phyloP scores from a whole-genome alignment of 1,140 invertebrate genomes.

The Lamellibrachia luymesi region DNA sequence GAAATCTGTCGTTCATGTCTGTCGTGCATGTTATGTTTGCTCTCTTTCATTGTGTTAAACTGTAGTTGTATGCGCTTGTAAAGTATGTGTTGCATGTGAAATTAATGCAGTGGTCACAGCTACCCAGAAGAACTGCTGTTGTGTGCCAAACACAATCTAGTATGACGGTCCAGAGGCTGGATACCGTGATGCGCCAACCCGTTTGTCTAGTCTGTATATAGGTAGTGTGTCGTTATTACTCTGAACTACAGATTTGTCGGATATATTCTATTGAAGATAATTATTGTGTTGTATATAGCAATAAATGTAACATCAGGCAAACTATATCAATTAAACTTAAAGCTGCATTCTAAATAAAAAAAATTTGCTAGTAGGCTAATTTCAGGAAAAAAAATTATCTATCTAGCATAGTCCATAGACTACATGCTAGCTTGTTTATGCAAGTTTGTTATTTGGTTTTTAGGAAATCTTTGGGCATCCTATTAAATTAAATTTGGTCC shows the following conservation, averaged over 20 bases:
- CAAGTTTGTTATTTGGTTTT: not conserved
- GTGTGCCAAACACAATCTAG: not conserved
- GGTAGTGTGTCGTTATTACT: not conserved
- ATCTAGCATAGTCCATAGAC: not conserved
- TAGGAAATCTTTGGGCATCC: not conserved
- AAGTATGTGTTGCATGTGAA: not conserved
- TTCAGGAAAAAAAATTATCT: not conserved
- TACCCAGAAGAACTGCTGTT: too few relatives aligned
- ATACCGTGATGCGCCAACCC: not conserved
- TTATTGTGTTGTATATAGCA: not conserved
- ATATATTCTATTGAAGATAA: not conserved
- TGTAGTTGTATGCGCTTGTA: too few relatives aligned
- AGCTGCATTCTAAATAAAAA: too few relatives aligned
- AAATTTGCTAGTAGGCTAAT: too few relatives aligned
- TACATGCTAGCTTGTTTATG: not conserved
- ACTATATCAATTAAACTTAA: not conserved
- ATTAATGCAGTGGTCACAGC: not conserved
- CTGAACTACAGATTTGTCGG: not conserved
- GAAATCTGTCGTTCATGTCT: not conserved
- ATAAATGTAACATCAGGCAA: not conserved
- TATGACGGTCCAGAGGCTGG: not conserved
- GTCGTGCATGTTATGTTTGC: not conserved
- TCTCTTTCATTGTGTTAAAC: not conserved
- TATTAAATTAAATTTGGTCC: not conserved
- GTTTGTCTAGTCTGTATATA: not conserved